These are phyloP conservation scores for Tenualosa thibaudeaui DNA, from an alignment of 2,797 vertebrate species.

Conservation along the genomic window DNA sequence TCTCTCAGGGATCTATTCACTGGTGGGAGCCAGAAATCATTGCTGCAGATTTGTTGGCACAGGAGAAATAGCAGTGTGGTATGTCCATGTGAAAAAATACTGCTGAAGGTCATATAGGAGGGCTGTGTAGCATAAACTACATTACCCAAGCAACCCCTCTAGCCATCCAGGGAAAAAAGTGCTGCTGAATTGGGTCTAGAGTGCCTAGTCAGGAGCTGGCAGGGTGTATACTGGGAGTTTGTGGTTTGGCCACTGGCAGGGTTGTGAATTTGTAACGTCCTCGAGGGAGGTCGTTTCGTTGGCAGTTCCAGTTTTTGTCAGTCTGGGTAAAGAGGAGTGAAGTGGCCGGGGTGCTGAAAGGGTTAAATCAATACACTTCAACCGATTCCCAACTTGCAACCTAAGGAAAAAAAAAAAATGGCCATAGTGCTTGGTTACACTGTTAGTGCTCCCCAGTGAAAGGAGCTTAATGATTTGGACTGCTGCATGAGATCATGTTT, in stretches of 20 bases:
- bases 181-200: neutral
- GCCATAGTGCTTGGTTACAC: too few relatives aligned
- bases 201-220: neutral
- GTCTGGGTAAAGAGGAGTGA: neutral
- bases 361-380: neutral
- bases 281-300: neutral
- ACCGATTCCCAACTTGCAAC: neutral
- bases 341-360: neutral
- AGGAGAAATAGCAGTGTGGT: neutral
- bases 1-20: neutral
- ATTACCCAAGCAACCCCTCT: conserved; percentile 18
- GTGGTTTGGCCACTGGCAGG: neutral
- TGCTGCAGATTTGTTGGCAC: neutral
- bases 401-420: too few relatives aligned
- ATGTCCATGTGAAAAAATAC: neutral
- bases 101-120: neutral
- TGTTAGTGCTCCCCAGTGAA: neutral
- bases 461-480: neutral
- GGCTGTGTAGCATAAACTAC: neutral
- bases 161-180: neutral
- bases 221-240: neutral
- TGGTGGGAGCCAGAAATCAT: neutral
- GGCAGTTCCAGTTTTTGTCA: neutral
- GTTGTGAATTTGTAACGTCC: neutral
- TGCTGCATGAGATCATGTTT: neutral